Evolutionary conservation across 2,113 vertebrate species (phyloP).

Genomic region (Empidonax alnorum): DNA sequence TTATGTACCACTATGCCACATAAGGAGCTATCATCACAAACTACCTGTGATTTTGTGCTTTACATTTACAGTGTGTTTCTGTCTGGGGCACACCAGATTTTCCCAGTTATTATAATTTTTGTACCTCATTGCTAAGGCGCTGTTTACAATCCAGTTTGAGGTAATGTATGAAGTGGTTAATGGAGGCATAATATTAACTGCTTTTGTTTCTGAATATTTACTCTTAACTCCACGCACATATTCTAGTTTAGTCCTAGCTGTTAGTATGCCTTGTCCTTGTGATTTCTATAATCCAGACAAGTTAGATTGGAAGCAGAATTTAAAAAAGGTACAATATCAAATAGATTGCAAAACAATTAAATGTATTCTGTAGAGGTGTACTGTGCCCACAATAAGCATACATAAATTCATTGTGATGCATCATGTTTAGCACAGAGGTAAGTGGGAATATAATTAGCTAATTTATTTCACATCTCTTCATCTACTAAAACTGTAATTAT

Average conservation of each 20-base stretch:
- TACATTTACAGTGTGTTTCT: background rate
- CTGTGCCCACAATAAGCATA: background rate
- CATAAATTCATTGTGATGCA: background rate
- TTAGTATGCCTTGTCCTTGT: background rate
- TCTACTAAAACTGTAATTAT: background rate
- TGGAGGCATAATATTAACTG: background rate
- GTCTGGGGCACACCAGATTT: background rate
- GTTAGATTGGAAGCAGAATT: background rate
- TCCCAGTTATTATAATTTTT: background rate
- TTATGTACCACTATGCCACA: too few species aligned
- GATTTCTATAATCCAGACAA: background rate
- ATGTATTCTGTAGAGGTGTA: background rate
- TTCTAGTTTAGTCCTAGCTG: background rate
- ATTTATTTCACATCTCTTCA: background rate
- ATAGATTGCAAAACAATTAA: background rate
- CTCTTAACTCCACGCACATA: background rate
- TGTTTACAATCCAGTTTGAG: background rate
- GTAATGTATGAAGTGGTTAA: background rate
- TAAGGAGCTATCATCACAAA: background rate
- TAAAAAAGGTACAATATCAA: background rate
- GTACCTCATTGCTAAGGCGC: background rate
- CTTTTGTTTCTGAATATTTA: background rate
- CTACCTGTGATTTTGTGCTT: background rate
- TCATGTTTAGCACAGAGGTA: background rate
- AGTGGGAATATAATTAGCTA: slow-evolving; percentile 1